These are phyloP conservation scores for Meleagris gallopavo DNA, from an alignment of 2,113 vertebrate genomes.

Conservation along the genomic window DNA sequence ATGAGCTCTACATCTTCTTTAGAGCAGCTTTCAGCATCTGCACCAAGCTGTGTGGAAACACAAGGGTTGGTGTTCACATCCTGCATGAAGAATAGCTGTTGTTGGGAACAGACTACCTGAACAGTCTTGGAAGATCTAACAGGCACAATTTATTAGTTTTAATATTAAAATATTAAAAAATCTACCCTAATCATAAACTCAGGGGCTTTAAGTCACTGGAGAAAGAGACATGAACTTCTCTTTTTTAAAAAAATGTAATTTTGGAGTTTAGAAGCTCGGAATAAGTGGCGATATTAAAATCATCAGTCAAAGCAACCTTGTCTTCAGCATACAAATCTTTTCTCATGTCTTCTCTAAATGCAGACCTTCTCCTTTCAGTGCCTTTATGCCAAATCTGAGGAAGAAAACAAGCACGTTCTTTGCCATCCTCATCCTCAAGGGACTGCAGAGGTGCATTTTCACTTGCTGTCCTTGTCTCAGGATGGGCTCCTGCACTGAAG, in stretches of 20 bases:
- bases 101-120: background rate
- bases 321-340: background rate
- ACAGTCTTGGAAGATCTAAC: background rate
- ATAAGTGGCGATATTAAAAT: slow-evolving; percentile 57
- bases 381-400: background rate
- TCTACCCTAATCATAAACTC: slow-evolving; percentile 16
- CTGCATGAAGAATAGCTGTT: background rate
- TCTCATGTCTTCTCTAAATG: background rate
- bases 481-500: background rate
- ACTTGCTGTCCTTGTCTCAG: background rate
- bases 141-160: slow-evolving; percentile 54
- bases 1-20: background rate
- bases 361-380: background rate
- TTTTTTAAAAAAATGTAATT: background rate
- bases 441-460: background rate
- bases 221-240: background rate
- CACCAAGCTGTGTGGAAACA: background rate
- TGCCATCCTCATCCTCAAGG: background rate
- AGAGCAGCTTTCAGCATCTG: background rate
- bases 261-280: background rate
- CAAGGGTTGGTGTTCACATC: background rate
- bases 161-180: slow-evolving; percentile 31
- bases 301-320: slow-evolving; percentile 48
- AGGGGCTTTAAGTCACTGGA: background rate
- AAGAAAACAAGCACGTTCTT: background rate